Evolutionary conservation across 1,140 invertebrate species (phyloP).

Genomic region (Branchinecta lynchi): DNA sequence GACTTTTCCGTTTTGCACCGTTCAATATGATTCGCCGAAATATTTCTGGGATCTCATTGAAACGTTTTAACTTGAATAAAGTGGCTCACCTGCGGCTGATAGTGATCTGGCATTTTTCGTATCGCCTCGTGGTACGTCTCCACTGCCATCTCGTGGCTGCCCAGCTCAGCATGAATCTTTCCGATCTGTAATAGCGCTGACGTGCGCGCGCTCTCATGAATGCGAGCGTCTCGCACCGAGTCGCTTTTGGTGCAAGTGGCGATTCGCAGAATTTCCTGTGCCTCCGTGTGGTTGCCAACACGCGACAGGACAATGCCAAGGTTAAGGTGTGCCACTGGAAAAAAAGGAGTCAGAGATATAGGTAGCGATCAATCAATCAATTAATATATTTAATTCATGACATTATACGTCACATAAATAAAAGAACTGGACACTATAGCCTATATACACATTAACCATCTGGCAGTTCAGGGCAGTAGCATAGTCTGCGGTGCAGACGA

Average conservation of each 20-base stretch:
- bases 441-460: too few species aligned
- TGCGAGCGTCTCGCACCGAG: not conserved
- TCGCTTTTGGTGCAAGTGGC: not conserved
- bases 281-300: not conserved
- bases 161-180: not conserved
- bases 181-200: conserved; percentile 1
- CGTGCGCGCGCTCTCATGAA: not conserved
- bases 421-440: too few species aligned
- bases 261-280: not conserved
- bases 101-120: not conserved
- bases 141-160: not conserved
- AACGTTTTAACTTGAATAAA: too few species aligned
- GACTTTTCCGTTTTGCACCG: too few species aligned
- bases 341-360: not conserved
- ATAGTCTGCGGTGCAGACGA: too few species aligned
- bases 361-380: too few species aligned
- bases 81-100: not conserved
- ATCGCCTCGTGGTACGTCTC: not conserved
- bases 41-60: too few species aligned
- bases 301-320: not conserved
- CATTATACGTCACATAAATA: too few species aligned
- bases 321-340: not conserved
- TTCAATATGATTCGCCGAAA: too few species aligned
- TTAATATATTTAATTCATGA: too few species aligned
- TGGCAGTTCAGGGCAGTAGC: too few species aligned